These are phyloP conservation scores for Cryptocephalus primarius DNA, from an alignment of 2,888 invertebrate genomes.

Conservation along the genomic window DNA sequence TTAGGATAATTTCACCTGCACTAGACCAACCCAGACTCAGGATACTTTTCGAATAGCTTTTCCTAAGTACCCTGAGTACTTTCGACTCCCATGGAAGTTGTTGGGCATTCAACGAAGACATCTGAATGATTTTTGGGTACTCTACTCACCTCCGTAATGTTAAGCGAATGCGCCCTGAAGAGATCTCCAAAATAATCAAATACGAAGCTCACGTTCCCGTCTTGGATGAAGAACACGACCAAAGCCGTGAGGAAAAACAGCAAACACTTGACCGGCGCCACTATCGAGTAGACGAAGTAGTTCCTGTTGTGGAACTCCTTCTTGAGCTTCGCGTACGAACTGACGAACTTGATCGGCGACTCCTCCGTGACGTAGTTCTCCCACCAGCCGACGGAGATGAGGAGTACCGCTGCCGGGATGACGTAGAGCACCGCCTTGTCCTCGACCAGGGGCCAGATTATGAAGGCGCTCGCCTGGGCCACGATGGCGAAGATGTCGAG, in stretches of 20 bases:
- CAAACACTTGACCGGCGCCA: constrained; percentile 66
- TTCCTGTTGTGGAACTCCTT: constrained; percentile 36
- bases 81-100: too few relatives aligned
- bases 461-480: constrained; percentile 54
- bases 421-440: constrained; percentile 44
- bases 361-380: constrained; percentile 57
- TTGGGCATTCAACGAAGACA: too few relatives aligned
- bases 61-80: too few relatives aligned
- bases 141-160: constrained; percentile 41
- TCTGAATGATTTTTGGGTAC: too few relatives aligned
- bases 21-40: too few relatives aligned
- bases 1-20: too few relatives aligned
- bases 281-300: constrained; percentile 61
- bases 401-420: constrained; percentile 47
- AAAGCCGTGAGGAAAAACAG: constrained; percentile 55
- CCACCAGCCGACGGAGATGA: constrained; percentile 76
- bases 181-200: constrained; percentile 40
- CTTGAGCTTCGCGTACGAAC: constrained; percentile 24
- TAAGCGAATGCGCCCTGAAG: constrained; percentile 44
- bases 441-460: constrained; percentile 56
- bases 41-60: too few relatives aligned
- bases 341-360: constrained; percentile 30
- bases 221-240: constrained; percentile 42
- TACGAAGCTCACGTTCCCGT: constrained; percentile 38
- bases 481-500: constrained; percentile 50